These are phyloP conservation scores for Limnephilus rhombicus DNA, from an alignment of 2,888 invertebrate genomes.

Conservation along the genomic window DNA sequence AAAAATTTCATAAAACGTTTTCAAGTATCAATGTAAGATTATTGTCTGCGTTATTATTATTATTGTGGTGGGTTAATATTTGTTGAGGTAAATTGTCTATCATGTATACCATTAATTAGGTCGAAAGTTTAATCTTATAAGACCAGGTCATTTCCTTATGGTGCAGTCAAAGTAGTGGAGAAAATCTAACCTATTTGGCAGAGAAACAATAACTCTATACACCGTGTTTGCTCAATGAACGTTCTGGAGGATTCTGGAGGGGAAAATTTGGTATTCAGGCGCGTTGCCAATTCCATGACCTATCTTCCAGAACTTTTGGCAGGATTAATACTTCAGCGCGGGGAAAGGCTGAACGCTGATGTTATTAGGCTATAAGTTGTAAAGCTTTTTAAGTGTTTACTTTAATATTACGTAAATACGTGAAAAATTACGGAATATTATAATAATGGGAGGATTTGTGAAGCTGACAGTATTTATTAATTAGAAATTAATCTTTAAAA, in stretches of 20 bases:
- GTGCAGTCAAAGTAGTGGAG: background rate
- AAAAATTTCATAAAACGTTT: no score
- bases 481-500: no score
- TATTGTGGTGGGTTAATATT: no score
- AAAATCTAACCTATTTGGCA: slow-evolving; percentile 35
- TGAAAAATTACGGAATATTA: no score
- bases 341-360: background rate
- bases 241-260: slow-evolving; percentile 3
- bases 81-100: no score
- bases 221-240: background rate
- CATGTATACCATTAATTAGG: background rate
- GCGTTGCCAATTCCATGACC: slow-evolving; percentile 56
- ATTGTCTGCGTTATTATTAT: no score
- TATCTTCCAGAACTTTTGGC: slow-evolving; percentile 42
- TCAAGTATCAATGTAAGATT: no score
- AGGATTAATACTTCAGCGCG: slow-evolving; percentile 7
- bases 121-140: background rate
- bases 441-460: no score
- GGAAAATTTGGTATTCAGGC: slow-evolving; percentile 37
- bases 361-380: background rate
- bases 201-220: background rate
- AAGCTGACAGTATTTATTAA: no score
- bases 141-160: background rate
- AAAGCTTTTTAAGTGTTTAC: slow-evolving; percentile 11
- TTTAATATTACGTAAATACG: background rate